phyloP scores from a whole-genome alignment of 1,140 invertebrate genomes.

The Drosophila melanogaster region Release_6_plus_ISO1_MT NT_033777.3:20880501-20881000 shows the following conservation, averaged over 20 bases:
- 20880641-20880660: not conserved
- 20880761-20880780: slow-evolving; percentile 5
- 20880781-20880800: slow-evolving; percentile 28
- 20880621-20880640: not conserved
- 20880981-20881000: slow-evolving; percentile 8
- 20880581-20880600: slow-evolving; percentile 19
- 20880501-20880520: slow-evolving; percentile 53
- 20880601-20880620: slow-evolving; percentile 1
- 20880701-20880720: not conserved
- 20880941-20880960: slow-evolving; percentile 33
- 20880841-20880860: slow-evolving; percentile 2
- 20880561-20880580: not conserved
- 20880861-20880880: slow-evolving; percentile 15
- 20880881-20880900: slow-evolving; percentile 2
- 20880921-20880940: slow-evolving; percentile 36
- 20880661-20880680: not conserved
- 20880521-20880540: slow-evolving; percentile 37
- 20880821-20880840: slow-evolving; percentile 27
- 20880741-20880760: not conserved
- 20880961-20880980: slow-evolving; percentile 36
- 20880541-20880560: slow-evolving; percentile 37
- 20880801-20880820: slow-evolving; percentile 20
- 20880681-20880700: not conserved
- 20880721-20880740: not conserved
- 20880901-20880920: not conserved